Evolutionary conservation across 2,113 vertebrate genomes (phyloP).

Genomic region (Nibea albiflora): DNA sequence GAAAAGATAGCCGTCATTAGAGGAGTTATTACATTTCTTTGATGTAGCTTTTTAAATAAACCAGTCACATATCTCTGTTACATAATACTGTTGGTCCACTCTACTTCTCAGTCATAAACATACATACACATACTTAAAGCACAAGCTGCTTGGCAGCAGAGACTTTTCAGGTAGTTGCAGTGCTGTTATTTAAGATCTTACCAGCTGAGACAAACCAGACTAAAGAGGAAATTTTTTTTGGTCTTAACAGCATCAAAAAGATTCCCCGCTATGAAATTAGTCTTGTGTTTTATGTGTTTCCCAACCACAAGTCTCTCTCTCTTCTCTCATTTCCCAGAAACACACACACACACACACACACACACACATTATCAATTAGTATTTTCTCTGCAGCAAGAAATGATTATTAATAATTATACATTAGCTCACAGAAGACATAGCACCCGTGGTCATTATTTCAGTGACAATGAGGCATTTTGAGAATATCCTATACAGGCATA

Average conservation of each 20-base stretch:
- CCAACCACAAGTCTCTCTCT: not conserved
- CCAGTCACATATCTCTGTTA: not conserved
- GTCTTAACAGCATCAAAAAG: not conserved
- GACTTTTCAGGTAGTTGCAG: not conserved
- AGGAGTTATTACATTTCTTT: not conserved
- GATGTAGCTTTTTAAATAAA: not conserved
- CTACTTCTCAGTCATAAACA: not conserved
- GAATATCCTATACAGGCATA: constrained; percentile 33
- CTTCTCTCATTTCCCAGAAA: not conserved
- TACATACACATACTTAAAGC: not conserved
- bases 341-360: not conserved
- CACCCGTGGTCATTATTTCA: constrained; percentile 41
- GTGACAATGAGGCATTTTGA: constrained; percentile 34
- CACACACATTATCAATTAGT: constrained; percentile 50
- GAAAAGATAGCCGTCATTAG: not conserved
- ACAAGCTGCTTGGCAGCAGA: not conserved
- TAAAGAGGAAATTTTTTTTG: not conserved
- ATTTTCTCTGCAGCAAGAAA: constrained; percentile 32
- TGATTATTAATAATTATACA: constrained; percentile 58
- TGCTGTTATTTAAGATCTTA: not conserved
- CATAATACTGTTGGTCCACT: not conserved
- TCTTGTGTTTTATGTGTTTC: not conserved
- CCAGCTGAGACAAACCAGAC: not conserved
- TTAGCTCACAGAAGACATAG: constrained; percentile 32
- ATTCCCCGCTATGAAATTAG: not conserved